These are phyloP conservation scores for Ophonus ardosiacus DNA, from an alignment of 2,888 invertebrate genomes.

Conservation along the genomic window DNA sequence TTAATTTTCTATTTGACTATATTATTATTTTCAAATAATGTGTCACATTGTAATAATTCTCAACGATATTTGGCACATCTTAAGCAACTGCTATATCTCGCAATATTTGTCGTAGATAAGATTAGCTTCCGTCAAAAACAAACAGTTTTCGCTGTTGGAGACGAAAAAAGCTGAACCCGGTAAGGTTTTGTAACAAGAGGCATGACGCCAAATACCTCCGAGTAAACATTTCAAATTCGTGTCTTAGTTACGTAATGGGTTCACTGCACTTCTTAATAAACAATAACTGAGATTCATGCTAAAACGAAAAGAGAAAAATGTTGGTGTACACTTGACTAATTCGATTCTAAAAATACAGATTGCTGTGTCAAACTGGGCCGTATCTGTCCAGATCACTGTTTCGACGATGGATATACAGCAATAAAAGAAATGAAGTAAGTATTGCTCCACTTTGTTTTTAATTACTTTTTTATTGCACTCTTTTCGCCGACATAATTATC, in stretches of 20 bases:
- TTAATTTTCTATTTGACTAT: too few relatives aligned
- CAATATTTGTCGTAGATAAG: slow-evolving; percentile 23
- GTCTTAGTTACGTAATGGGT: slow-evolving; percentile 54
- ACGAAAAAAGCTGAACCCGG: slow-evolving; percentile 41
- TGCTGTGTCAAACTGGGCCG: slow-evolving; percentile 19
- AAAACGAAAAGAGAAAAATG: slow-evolving; percentile 23
- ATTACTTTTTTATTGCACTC: slow-evolving; percentile 24
- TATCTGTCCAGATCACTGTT: slow-evolving; percentile 5
- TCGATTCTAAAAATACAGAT: slow-evolving; percentile 18
- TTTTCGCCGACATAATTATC: neutral
- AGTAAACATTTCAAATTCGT: slow-evolving; percentile 51
- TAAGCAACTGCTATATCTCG: neutral
- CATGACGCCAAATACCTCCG: slow-evolving; percentile 54
- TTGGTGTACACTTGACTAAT: slow-evolving; percentile 18
- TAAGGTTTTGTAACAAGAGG: slow-evolving; percentile 56
- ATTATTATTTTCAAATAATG: neutral
- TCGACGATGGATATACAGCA: slow-evolving; percentile 1
- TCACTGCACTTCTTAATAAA: slow-evolving; percentile 60
- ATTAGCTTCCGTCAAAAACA: slow-evolving; percentile 24
- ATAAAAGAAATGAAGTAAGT: neutral
- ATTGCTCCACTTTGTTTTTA: slow-evolving; percentile 16
- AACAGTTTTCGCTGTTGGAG: slow-evolving; percentile 48
- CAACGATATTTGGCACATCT: neutral
- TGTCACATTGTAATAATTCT: too few relatives aligned
- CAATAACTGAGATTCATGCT: slow-evolving; percentile 47